Evolutionary conservation across 2,888 invertebrate species (phyloP), one percentile per base, ranked within the genome.

Genomic region (Noctua comes): DNA sequence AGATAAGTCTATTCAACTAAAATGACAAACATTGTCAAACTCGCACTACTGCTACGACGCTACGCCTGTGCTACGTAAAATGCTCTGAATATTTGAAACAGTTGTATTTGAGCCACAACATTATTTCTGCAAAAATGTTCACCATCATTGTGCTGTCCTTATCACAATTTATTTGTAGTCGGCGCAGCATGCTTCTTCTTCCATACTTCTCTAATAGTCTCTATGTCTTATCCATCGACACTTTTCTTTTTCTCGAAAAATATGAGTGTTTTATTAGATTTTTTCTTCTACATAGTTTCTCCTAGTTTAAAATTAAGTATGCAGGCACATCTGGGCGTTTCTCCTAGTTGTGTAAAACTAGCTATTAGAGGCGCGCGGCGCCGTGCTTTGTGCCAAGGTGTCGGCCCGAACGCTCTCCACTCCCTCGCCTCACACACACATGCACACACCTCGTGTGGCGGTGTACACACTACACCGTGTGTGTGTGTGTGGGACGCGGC

Each of bases 311-410:
- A 68, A 59, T 69, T 31, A 48, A 64, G 27, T 66, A 36, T 46
- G 80, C 89, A 83, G 83, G 89, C 91, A 72, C 80, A 86, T 75
- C 91, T 91, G 80, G 82, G 90, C 43, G 71, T 54, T 57, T 51
- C 27, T 68, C 72, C 89, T 93, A 93, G 95, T 92, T 89, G 86
- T 90, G 91, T 85, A 89, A 93, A 95, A 95, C 94, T 95, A 95
- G 95, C 95, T 95, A 93, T 95, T 94, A 94, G 90, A 91, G 90
- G 88, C 84, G 90, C 85, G 90, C 91, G 90, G 91, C 86, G 87
- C 88, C 83, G 85, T 81, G 88, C 96, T 96, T 96, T 96, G 96
- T 96, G 92, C 91, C 83, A 93, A 96, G 96, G 96, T 95, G 96
- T 96, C 96, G 96, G 90, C 86, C 91, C 94, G 94, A 88, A 89